Evolutionary conservation across 2,888 invertebrate species (phyloP), one percentile per base, ranked within the genome.

Genomic region (Tinea pellionella): DNA sequence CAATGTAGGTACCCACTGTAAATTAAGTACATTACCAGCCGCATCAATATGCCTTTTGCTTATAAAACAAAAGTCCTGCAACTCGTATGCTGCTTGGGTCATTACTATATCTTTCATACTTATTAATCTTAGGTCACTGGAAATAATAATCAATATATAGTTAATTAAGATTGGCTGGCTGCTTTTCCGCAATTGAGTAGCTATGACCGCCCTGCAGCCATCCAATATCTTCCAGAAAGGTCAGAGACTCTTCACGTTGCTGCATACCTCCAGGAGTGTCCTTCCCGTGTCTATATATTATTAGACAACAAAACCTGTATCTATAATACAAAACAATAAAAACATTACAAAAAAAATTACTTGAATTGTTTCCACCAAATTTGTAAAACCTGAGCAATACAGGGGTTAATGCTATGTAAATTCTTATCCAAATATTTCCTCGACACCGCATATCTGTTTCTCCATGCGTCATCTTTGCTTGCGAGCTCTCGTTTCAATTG

Each of bases 311-410:
- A n/a, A n/a, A n/a, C n/a, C n/a, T n/a, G n/a, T n/a, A n/a, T n/a
- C n/a, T n/a, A n/a, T n/a, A n/a, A n/a, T n/a, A n/a, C n/a, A n/a
- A n/a, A n/a, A n/a, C n/a, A n/a, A n/a, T n/a, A n/a, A n/a, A n/a
- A n/a, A n/a, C n/a, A n/a, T 37, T 12, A 6, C 2, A 6, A 37
- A n/a, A 37, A 37, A 6, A 6, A n/a, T 37, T 77, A 90, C 93
- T 91, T 91, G 72, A 93, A 96, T 65, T 92, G 90, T 59, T 89
- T 89, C 78, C 92, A 92, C 96, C 96, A 97, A 59, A 96, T 88
- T 69, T 92, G 92, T 62, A 96, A 77, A 57, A 95, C 91, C 71
- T 92, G 93, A 13, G 93, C 90, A 66, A 97, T 91, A 68, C 95
- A 94, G 0, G 94, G 93, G 78, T 96, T 95, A 51, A 95, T 92